These are phyloP conservation scores for Phataginus tricuspis DNA, from an alignment of 2,797 vertebrate genomes.

Conservation along the genomic window DNA sequence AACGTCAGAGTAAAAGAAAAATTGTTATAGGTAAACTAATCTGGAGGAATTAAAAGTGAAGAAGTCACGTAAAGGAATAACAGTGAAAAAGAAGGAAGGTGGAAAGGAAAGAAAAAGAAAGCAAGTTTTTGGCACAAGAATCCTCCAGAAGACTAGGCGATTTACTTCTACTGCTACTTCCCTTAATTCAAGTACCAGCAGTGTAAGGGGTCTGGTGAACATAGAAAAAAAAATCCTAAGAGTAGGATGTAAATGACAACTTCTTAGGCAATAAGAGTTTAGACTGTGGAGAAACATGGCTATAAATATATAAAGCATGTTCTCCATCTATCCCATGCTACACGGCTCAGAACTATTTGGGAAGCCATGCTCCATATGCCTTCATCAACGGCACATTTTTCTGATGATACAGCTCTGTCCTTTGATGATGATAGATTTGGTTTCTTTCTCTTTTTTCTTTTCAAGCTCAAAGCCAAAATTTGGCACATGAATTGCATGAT, in stretches of 20 bases:
- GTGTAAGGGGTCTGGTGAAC: neutral
- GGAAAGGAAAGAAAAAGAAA: neutral
- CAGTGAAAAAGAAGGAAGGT: neutral
- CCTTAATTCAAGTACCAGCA: neutral
- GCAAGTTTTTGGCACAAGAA: neutral
- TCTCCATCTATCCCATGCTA: rapidly evolving
- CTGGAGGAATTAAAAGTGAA: neutral
- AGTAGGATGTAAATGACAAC: neutral
- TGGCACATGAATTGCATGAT: neutral
- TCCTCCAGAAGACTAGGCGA: neutral
- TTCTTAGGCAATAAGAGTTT: neutral
- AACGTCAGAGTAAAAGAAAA: neutral
- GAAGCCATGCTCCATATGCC: too few species aligned
- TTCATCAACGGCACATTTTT: neutral
- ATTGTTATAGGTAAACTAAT: neutral
- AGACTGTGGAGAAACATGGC: neutral
- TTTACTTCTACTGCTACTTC: neutral
- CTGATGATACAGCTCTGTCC: neutral
- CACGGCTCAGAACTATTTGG: neutral
- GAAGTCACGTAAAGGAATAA: neutral
- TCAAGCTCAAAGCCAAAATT: neutral
- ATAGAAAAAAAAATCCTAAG: neutral
- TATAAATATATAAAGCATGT: neutral
- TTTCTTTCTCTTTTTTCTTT: neutral
- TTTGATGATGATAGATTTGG: neutral